Base-by-base conservation (phyloP, 2,888 invertebrate species). In the Drosophila nr. perissopoda region DNA sequence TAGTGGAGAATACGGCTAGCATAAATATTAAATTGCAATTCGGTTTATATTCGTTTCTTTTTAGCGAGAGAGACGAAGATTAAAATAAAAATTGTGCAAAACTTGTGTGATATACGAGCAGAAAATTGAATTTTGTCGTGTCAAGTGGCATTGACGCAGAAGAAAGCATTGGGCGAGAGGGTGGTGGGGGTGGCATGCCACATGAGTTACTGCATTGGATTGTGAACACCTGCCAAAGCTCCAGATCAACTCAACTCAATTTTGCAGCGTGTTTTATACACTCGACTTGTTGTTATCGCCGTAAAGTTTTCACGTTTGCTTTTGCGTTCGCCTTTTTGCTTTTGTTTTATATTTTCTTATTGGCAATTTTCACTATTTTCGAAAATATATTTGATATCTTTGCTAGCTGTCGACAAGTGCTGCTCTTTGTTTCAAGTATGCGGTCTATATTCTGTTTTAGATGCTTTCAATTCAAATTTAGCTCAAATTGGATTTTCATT, bases 11-110 rank as follows among this genome's bases (percentile, higher is more conserved):
- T 70, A 72, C 69, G 81, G 65, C 73, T 38, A 2, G 78, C 78
- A 76, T 81, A 86, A 84, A 88, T 86, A 83, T 84, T 75, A 88
- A 79, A 84, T 89, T 84, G 88, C 79, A 89, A 76, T 87, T 84
- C 63, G 53, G 60, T 65, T 66, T 71, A 61, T 60, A 74, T 89
- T 72, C 29, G 84, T 89, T 77, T 72, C 69, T 11, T 34, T 25
- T 36, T 18, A 11, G 29, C 48, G 27, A 48, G 27, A 8, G 27
- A n/a, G 29, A 11, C 21, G 21, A 31, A n/a, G 71, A 79, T 74
- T 70, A 56, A 74, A 63, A 70, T 57, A 69, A 81, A 77, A 81
- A 78, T 78, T 78, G 68, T 67, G 78, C 51, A 70, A 70, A 78
- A 68, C 63, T 81, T 81, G 81, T 66, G 69, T 61, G 67, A 76